A percentile compares a stretch with the other conserved stretches of the same genome.
phyloP scores from a whole-genome alignment of 2,888 invertebrate genomes.

The Eupithecia subfuscata region DNA sequence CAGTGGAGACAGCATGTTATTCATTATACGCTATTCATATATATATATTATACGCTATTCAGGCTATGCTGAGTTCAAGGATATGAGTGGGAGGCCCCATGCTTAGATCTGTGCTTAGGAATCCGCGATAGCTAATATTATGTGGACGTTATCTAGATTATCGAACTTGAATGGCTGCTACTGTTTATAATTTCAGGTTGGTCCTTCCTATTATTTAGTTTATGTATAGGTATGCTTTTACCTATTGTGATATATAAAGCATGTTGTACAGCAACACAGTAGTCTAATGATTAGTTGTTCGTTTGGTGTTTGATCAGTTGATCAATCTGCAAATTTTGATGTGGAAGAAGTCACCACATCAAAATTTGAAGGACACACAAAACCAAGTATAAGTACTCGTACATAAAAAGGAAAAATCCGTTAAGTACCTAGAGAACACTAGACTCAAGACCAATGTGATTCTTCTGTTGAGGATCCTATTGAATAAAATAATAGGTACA shows the following conservation, averaged over 20 bases:
- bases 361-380: background rate
- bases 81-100: constrained; percentile 65
- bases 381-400: background rate
- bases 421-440: background rate
- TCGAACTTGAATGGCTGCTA: background rate
- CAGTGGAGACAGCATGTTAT: constrained; percentile 1
- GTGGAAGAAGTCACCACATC: background rate
- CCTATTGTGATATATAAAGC: background rate
- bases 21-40: no score
- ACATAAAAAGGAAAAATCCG: background rate
- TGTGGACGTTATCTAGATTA: constrained; percentile 1
- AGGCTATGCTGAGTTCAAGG: constrained; percentile 72
- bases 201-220: background rate
- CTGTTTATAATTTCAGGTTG: background rate
- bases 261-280: background rate
- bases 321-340: background rate
- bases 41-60: constrained; percentile 72
- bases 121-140: constrained; percentile 22
- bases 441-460: background rate
- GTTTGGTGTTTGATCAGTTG: background rate
- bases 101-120: constrained; percentile 44
- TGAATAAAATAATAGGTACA: background rate
- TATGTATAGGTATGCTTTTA: background rate
- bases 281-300: background rate
- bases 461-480: background rate